Conservation (phyloP, 2,113 vertebrate genomes). For the Cygnus atratus region DNA sequence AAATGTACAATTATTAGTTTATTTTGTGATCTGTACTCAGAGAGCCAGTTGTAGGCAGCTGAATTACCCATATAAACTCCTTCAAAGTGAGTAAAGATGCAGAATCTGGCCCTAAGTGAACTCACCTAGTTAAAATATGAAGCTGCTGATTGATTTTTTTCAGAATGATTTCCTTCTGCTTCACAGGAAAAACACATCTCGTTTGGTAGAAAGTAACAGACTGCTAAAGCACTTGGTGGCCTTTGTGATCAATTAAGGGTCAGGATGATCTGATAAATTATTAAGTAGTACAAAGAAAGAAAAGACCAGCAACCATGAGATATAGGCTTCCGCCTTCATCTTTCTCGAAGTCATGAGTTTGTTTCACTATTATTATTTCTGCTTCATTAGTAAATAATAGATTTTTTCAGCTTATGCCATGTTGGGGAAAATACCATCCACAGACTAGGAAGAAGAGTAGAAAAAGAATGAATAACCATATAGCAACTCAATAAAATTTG, state of each 20-base stretch:
- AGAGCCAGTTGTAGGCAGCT: neutral
- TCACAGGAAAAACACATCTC: slow-evolving; percentile 33
- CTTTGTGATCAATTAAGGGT: slow-evolving; percentile 61
- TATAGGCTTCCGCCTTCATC: neutral
- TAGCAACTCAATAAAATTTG: neutral
- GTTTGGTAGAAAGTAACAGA: slow-evolving; percentile 15
- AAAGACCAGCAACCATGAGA: neutral
- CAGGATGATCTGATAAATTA: slow-evolving; percentile 56
- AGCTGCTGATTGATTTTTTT: slow-evolving; percentile 16
- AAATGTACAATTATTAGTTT: neutral
- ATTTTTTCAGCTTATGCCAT: neutral
- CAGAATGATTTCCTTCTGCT: slow-evolving; percentile 29
- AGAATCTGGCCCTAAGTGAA: slow-evolving; percentile 3
- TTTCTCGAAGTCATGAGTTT: neutral
- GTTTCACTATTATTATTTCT: neutral
- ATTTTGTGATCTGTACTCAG: neutral
- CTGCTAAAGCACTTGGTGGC: slow-evolving; percentile 54
- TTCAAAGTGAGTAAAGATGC: neutral
- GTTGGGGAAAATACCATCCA: neutral
- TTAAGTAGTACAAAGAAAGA: slow-evolving; percentile 37
- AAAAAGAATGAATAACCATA: neutral
- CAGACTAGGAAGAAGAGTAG: neutral
- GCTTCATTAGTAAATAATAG: neutral
- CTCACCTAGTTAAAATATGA: neutral
- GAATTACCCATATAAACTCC: neutral